Conservation (phyloP, 2,888 invertebrate species). For the Odontothrips loti region DNA sequence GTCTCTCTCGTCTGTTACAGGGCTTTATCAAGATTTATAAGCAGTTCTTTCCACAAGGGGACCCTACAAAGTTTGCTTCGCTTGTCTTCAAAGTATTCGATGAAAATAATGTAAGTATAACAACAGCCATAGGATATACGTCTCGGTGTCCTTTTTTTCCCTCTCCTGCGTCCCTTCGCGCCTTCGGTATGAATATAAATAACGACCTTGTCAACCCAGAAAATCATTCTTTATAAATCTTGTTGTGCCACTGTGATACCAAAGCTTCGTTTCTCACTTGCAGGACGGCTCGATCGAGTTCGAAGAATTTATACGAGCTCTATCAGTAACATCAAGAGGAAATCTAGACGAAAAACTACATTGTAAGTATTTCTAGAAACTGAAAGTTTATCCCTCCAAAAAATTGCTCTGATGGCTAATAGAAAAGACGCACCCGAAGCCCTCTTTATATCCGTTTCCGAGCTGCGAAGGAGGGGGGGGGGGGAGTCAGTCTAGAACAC, state of each 20-base stretch:
- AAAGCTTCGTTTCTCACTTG: conserved; percentile 15
- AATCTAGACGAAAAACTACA: conserved; percentile 97
- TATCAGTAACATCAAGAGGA: conserved; percentile 97
- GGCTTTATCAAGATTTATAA: conserved; percentile 99
- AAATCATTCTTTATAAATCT: too few relatives aligned
- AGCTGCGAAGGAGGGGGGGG: too few relatives aligned
- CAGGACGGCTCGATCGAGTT: conserved; percentile 99
- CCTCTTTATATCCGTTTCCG: too few relatives aligned
- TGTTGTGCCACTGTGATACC: not conserved
- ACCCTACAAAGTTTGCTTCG: conserved; percentile 97
- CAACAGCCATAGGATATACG: not conserved
- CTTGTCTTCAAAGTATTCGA: conserved; percentile 98
- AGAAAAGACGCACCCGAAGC: too few relatives aligned
- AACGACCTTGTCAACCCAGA: too few relatives aligned
- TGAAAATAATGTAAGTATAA: conserved; percentile 87
- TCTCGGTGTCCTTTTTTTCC: not conserved
- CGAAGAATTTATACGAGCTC: conserved; percentile 96
- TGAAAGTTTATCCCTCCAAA: not conserved
- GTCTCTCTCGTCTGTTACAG: conserved; percentile 52
- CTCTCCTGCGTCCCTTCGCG: not conserved
- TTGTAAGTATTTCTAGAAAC: conserved; percentile 64
- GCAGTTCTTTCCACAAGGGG: conserved; percentile 99
- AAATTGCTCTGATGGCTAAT: not conserved
- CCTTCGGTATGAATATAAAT: not conserved
- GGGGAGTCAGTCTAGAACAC: too few relatives aligned